Conservation (phyloP, 2,113 vertebrate genomes). For the Prunella fulvescens region DNA sequence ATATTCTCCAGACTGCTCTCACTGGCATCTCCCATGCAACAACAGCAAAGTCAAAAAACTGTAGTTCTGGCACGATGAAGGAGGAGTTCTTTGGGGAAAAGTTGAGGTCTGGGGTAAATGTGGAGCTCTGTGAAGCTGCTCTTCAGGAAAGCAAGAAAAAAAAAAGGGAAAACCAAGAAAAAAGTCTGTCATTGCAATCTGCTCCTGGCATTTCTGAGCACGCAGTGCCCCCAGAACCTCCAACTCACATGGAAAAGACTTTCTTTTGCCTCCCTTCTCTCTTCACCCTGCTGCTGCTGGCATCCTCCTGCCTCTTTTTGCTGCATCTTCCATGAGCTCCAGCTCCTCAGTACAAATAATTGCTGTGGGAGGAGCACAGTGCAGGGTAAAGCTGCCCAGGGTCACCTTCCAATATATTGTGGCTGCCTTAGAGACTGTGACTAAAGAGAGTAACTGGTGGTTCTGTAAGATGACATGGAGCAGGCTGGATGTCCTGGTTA, state of each 20-base stretch:
- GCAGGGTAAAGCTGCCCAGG: neutral
- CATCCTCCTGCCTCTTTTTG: neutral
- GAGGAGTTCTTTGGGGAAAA: neutral
- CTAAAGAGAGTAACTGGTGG: neutral
- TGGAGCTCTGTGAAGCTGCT: neutral
- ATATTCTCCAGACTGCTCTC: neutral
- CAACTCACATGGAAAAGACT: accelerated
- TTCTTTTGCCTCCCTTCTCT: neutral
- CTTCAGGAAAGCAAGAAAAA: neutral
- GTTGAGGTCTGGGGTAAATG: neutral
- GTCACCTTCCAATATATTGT: neutral
- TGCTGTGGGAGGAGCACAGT: neutral
- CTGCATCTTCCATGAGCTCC: neutral
- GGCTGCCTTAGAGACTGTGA: neutral
- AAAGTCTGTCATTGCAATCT: neutral
- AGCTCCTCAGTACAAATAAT: neutral
- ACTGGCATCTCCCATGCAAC: neutral
- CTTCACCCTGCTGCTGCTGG: neutral
- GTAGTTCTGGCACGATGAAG: neutral
- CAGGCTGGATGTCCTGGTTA: neutral
- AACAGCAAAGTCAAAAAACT: neutral
- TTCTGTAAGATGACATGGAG: neutral
- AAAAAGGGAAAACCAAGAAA: neutral
- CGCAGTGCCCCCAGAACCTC: accelerated
- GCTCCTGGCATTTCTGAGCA: neutral